A percentile compares a stretch with the other conserved stretches of the same genome.
phyloP scores from a whole-genome alignment of 2,888 invertebrate genomes.

The Volucella inflata region DNA sequence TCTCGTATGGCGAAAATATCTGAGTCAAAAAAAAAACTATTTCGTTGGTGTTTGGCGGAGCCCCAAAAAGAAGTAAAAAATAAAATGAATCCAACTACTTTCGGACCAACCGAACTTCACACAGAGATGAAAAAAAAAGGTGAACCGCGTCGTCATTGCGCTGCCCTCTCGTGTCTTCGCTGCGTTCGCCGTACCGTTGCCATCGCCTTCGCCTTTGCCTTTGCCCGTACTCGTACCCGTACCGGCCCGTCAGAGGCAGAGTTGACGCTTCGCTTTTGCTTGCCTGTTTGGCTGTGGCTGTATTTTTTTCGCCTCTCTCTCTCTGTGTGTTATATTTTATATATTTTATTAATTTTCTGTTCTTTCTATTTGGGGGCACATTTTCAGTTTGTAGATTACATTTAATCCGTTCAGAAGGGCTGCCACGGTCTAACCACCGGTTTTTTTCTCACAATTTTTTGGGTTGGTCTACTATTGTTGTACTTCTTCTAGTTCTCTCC shows the following conservation, averaged over 20 bases:
- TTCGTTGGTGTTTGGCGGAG: slow-evolving; percentile 54
- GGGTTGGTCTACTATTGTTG: slow-evolving; percentile 74
- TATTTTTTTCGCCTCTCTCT: slow-evolving; percentile 71
- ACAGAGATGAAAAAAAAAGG: slow-evolving; percentile 52
- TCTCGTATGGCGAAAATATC: slow-evolving; percentile 25
- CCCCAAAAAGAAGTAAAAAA: slow-evolving; percentile 13
- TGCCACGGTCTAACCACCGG: slow-evolving; percentile 77
- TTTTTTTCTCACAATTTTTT: slow-evolving; percentile 77
- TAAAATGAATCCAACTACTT: slow-evolving; percentile 50
- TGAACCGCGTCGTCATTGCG: slow-evolving; percentile 26
- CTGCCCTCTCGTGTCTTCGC: slow-evolving; percentile 39
- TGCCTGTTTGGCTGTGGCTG: slow-evolving; percentile 41
- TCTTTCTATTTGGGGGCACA: slow-evolving; percentile 76
- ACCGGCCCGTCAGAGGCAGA: too few relatives aligned
- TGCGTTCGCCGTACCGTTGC: not conserved
- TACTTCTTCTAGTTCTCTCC: slow-evolving; percentile 19
- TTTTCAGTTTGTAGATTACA: slow-evolving; percentile 80
- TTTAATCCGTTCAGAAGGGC: slow-evolving; percentile 81
- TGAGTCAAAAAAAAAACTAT: slow-evolving; percentile 52
- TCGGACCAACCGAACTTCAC: slow-evolving; percentile 62
- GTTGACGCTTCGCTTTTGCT: slow-evolving; percentile 65
- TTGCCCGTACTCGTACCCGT: too few relatives aligned
- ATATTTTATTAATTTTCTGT: slow-evolving; percentile 76
- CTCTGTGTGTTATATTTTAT: slow-evolving; percentile 75
- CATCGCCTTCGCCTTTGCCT: not conserved